A percentile compares a stretch with the other conserved stretches of the same genome.
phyloP scores from a whole-genome alignment of 2,888 invertebrate genomes.

The Drosophila gaucha region DNA sequence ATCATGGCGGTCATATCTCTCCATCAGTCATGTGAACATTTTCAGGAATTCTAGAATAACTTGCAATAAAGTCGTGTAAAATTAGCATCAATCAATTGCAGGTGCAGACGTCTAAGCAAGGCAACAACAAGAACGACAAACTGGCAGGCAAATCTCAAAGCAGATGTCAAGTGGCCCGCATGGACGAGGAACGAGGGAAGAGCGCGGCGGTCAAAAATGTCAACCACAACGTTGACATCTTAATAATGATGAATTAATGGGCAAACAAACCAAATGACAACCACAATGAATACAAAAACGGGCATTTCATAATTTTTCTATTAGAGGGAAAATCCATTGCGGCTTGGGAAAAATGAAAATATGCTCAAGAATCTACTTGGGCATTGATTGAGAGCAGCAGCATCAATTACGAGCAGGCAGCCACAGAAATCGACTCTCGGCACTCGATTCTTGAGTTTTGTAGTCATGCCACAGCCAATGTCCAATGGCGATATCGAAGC shows the following conservation, averaged over 20 bases:
- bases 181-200: constrained; percentile 25
- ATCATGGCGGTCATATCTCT: constrained; percentile 22
- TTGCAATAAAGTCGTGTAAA: constrained; percentile 74
- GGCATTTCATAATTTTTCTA: constrained; percentile 73
- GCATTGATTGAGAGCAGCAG: constrained; percentile 74
- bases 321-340: constrained; percentile 49
- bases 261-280: constrained; percentile 72
- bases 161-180: constrained; percentile 80
- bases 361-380: constrained; percentile 54
- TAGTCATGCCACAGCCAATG: constrained; percentile 8
- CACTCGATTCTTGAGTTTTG: background rate
- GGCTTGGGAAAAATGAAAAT: constrained; percentile 55
- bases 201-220: constrained; percentile 67
- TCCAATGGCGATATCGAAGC: constrained; percentile 25
- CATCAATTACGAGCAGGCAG: constrained; percentile 65
- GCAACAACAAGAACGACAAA: constrained; percentile 22
- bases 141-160: constrained; percentile 52
- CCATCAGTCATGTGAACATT: constrained; percentile 54
- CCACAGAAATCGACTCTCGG: constrained; percentile 6
- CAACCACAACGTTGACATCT: constrained; percentile 82
- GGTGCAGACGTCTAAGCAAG: constrained; percentile 67
- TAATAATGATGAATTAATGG: constrained; percentile 84
- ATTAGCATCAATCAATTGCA: constrained; percentile 79
- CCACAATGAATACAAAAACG: constrained; percentile 34
- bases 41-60: constrained; percentile 46